Evolutionary conservation across 2,888 invertebrate species (phyloP), one percentile per base, ranked within the genome.

Genomic region (Exocentrus adspersus): DNA sequence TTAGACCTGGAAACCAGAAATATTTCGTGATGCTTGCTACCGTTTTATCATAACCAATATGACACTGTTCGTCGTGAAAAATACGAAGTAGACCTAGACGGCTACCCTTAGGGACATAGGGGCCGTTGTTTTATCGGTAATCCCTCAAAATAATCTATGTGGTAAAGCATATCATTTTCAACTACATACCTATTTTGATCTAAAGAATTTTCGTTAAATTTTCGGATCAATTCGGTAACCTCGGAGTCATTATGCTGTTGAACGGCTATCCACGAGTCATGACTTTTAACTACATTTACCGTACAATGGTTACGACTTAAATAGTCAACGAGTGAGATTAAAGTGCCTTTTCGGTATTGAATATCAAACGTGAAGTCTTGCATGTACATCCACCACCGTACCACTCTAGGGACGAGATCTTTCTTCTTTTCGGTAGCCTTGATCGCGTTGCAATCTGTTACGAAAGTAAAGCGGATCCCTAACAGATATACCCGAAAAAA

Each of bases 391-490:
- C 77, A 78, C 78, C 79, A 78, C 0, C 78, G 52, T 0, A 72
- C 74, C 0, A 76, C 71, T 2, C 76, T 54, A 1, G 78, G 77
- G n/a, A 45, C 10, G 14, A 62, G 12, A 58, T 79, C 74, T 17
- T 72, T 71, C 50, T 79, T 77, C 0, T 45, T 60, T 12, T 73
- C 57, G 0, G 77, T 75, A 0, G 70, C 46, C 24, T 75, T 75
- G 1, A 79, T 32, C 0, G 78, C 72, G 16, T 75, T 75, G 50
- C 79, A 80, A 53, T 82, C 81, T 0, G 76, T 77, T 1, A 72
- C 56, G 1, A 78, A 56, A 2, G 61, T 72, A 30, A 78, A 77
- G 0, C 41, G 45, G 2, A 65, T 53, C 1, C 73, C 75, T 10
- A 72, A 61, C 0, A 77, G 43, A 45, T 75, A 77, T 3, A 65